A percentile compares a stretch with the other conserved stretches of the same genome.
Evolutionary conservation across 2,113 vertebrate species (phyloP).

Genomic region (Zosterops hypoxanthus): DNA sequence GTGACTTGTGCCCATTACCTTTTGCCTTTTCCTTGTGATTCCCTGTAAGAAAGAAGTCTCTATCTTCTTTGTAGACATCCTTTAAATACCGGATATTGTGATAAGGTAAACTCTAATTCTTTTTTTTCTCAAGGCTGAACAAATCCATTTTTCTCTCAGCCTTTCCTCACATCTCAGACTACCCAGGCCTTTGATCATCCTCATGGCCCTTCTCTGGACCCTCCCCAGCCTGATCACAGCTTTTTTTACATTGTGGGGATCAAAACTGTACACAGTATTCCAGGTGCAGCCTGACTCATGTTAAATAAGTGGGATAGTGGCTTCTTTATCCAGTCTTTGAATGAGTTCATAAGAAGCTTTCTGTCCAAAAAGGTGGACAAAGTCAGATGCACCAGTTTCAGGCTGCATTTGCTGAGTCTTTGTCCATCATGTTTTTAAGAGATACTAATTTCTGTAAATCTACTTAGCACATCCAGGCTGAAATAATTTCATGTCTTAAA

Average conservation of each 20-base stretch:
- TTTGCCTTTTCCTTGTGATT: background rate
- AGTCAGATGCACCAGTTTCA: background rate
- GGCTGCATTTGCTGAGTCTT: background rate
- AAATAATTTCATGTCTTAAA: background rate
- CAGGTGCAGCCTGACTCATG: rapidly evolving
- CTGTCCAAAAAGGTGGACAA: background rate
- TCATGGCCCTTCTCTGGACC: background rate
- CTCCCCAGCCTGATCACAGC: background rate
- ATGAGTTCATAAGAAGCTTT: background rate
- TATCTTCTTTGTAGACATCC: background rate
- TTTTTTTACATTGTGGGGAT: background rate
- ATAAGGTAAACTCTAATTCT: background rate
- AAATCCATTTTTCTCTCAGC: background rate
- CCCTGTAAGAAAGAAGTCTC: background rate
- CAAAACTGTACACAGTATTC: background rate
- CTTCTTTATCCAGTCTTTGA: background rate
- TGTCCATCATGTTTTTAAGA: background rate
- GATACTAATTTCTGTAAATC: background rate
- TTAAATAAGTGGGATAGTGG: background rate
- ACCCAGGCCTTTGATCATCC: background rate
- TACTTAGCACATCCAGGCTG: background rate
- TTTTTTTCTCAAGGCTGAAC: background rate
- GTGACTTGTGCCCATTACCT: background rate
- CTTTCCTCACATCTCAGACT: background rate
- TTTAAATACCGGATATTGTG: background rate